Evolutionary conservation across 1,140 invertebrate species (phyloP).

Genomic region (Adelges cooleyi): DNA sequence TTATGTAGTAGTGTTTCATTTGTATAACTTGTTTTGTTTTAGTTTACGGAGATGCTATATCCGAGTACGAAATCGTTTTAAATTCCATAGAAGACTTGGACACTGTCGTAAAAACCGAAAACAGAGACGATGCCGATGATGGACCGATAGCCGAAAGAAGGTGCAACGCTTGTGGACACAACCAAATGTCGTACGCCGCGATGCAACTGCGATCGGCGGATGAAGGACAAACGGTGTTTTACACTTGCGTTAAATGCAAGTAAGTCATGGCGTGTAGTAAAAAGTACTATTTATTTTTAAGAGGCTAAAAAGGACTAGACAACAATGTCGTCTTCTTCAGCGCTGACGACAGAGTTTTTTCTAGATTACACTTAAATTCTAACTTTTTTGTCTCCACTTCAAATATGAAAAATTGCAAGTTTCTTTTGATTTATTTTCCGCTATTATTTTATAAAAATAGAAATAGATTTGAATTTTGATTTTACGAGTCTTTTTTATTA

Average conservation of each 20-base stretch:
- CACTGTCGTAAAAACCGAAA: slow-evolving; percentile 36
- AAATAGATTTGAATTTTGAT: too few species aligned
- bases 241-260: slow-evolving; percentile 90
- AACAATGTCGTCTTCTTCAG: too few species aligned
- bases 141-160: slow-evolving; percentile 73
- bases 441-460: too few species aligned
- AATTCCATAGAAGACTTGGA: slow-evolving; percentile 45
- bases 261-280: too few species aligned
- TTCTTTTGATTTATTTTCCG: neutral
- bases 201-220: slow-evolving; percentile 90
- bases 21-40: too few species aligned
- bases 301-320: too few species aligned
- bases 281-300: slow-evolving; percentile 23
- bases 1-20: too few species aligned
- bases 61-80: slow-evolving; percentile 55
- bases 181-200: slow-evolving; percentile 89
- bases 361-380: too few species aligned
- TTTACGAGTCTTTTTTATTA: too few species aligned
- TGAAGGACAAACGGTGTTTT: slow-evolving; percentile 98
- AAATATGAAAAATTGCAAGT: neutral
- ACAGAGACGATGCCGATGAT: slow-evolving; percentile 45
- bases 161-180: slow-evolving; percentile 79
- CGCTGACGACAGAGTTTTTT: too few species aligned
- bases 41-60: slow-evolving; percentile 53
- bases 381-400: neutral